These are phyloP conservation scores for Sminthurides aquaticus DNA, from an alignment of 2,888 invertebrate genomes.

Conservation along the genomic window DNA sequence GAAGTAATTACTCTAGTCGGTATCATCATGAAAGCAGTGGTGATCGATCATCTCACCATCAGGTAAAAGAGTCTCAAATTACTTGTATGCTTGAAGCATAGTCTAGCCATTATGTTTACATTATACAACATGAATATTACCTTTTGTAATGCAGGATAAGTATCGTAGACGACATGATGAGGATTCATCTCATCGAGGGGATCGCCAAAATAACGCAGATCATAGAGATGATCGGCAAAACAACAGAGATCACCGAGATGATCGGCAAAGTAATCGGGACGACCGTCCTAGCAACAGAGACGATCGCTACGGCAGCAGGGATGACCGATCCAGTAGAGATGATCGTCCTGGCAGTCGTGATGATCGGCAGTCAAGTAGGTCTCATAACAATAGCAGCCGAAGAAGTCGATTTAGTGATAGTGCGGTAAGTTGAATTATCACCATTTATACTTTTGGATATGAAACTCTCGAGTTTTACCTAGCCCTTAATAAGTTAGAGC, in stretches of 20 bases:
- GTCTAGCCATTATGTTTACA: too few relatives aligned
- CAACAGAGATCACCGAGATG: background rate
- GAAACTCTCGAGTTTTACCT: too few relatives aligned
- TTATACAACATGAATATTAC: background rate
- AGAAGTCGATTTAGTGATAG: slow-evolving; percentile 12
- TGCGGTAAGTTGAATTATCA: background rate
- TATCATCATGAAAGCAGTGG: background rate
- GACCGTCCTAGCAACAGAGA: slow-evolving; percentile 5
- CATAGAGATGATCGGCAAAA: slow-evolving; percentile 6
- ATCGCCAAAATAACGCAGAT: background rate
- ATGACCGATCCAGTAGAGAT: background rate
- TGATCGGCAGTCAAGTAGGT: background rate
- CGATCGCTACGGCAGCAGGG: background rate
- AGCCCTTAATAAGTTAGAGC: too few relatives aligned
- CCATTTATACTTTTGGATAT: too few relatives aligned
- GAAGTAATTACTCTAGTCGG: background rate
- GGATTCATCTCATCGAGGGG: background rate
- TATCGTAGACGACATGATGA: background rate
- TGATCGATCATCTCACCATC: background rate
- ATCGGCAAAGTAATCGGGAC: slow-evolving; percentile 11
- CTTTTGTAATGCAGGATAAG: background rate
- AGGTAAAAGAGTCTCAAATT: background rate
- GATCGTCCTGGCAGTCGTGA: too few relatives aligned
- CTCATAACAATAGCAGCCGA: background rate
- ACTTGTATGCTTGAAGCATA: too few relatives aligned